Base-by-base conservation (phyloP, 30 jellyfish, hydroid and myxozoan genomes). In the Aurelia aurita complex sp. Pacific region DNA sequence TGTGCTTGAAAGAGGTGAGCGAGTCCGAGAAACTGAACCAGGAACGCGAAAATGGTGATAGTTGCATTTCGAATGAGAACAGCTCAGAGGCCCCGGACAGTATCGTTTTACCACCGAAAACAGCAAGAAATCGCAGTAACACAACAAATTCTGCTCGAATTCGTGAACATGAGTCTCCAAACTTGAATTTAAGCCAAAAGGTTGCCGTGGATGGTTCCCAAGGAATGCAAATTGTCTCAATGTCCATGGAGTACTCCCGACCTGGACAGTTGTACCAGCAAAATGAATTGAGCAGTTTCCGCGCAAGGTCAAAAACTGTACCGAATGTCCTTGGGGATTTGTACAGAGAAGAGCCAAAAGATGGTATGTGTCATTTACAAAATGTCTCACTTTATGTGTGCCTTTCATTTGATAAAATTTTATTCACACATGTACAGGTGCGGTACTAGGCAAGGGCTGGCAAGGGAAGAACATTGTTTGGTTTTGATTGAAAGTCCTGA, bases 1-100 rank as follows among this genome's bases (percentile, higher is more conserved):
- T 55, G 18, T 92, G 98, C 78, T 38, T 92, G 55, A 74, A 74
- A 17, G 88, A 87, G 40, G 97, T 65, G 29, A 68, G 55, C 42
- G 69, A 19, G 40, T 59, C 80, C 0, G 95, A 85, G 63, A 74
- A 60, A 10, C 43, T 64, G 36, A 18, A 54, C 10, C 40, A 76
- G 79, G 77, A 63, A 32, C 5, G 53, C 4, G n/a, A 51, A 14
- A 66, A n/a, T 13, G 50, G 51, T 5, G 67, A 54, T 0, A 60
- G n/a, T 0, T 9, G 62, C 1, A 65, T 59, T 3, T 14, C 38
- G 10, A 50, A 46, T 10, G 69, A 19, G 38, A 52, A 50, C 55
- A 38, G 60, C 5, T 61, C 40, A 23, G 87, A 73, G 43, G 85
- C 90, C 5, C 96, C 96, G 52, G 52, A 46, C 33, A 65, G 62